phyloP scores from a whole-genome alignment of 2,888 invertebrate genomes.

The Drosophila mettleri region DNA sequence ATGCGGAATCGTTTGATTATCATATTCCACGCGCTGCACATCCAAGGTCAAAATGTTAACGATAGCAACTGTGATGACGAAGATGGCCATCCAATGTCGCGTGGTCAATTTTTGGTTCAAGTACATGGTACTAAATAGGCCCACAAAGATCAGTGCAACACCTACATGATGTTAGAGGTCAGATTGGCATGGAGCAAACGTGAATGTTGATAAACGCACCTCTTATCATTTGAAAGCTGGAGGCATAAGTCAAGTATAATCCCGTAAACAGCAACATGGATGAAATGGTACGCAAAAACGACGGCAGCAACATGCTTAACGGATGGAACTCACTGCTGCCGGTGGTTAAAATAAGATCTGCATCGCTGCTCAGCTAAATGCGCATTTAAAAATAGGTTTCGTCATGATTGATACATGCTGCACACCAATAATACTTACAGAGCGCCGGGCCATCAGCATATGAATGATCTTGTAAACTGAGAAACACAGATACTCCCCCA shows the following conservation, averaged over 20 bases:
- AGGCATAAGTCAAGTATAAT: conserved; percentile 95
- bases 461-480: conserved; percentile 90
- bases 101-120: conserved; percentile 88
- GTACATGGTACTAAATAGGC: conserved; percentile 93
- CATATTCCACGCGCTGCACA: conserved; percentile 82
- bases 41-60: conserved; percentile 91
- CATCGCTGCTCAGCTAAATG: conserved; percentile 85
- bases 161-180: conserved; percentile 85
- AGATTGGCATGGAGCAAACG: not conserved
- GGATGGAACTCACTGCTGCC: conserved; percentile 92
- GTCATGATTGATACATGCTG: not conserved
- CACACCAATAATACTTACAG: conserved; percentile 85
- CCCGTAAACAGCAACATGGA: conserved; percentile 97
- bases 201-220: conserved; percentile 85
- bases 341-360: conserved; percentile 88
- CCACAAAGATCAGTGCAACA: conserved; percentile 95
- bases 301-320: conserved; percentile 92
- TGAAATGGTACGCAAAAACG: conserved; percentile 94
- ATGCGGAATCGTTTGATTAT: conserved; percentile 55
- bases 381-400: not conserved
- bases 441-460: conserved; percentile 86
- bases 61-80: conserved; percentile 90
- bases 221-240: conserved; percentile 98
- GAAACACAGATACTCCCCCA: conserved; percentile 96
- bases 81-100: conserved; percentile 92